phyloP scores from a whole-genome alignment of 2,113 vertebrate species.

The Notiomystis cincta region DNA sequence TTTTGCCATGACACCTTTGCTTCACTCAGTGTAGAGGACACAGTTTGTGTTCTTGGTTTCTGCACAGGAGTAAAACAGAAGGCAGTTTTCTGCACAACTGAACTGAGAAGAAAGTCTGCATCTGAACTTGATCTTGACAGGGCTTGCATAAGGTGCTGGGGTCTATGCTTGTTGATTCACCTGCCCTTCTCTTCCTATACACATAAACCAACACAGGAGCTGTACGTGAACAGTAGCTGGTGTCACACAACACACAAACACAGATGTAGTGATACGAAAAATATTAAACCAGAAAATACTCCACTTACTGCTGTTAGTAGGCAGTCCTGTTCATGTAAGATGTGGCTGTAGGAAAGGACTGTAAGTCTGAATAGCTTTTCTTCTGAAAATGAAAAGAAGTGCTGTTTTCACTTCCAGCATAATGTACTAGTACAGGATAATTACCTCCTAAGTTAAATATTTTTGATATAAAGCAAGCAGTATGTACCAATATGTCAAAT shows the following conservation, averaged over 20 bases:
- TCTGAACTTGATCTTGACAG: neutral
- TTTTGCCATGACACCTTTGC: neutral
- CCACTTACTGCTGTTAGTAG: neutral
- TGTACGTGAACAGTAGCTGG: fast-evolving
- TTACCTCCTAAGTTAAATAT: neutral
- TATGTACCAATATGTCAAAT: neutral
- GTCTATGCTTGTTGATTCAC: neutral
- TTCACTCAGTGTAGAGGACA: neutral
- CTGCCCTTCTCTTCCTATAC: neutral
- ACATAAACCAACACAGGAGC: neutral
- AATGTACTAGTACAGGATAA: neutral
- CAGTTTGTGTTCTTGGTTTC: neutral
- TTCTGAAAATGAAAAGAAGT: neutral
- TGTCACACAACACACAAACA: neutral
- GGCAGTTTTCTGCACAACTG: constrained; percentile 29
- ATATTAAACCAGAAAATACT: neutral
- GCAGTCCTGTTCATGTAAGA: neutral
- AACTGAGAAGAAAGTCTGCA: neutral
- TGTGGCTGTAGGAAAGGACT: neutral
- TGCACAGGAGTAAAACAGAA: neutral
- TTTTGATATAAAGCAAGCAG: neutral
- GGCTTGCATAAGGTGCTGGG: neutral
- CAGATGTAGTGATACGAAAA: neutral
- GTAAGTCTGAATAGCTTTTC: neutral
- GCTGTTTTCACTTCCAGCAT: neutral